These are phyloP conservation scores for Heliconius charithonia DNA, from an alignment of 2,888 invertebrate genomes.

Conservation along the genomic window DNA sequence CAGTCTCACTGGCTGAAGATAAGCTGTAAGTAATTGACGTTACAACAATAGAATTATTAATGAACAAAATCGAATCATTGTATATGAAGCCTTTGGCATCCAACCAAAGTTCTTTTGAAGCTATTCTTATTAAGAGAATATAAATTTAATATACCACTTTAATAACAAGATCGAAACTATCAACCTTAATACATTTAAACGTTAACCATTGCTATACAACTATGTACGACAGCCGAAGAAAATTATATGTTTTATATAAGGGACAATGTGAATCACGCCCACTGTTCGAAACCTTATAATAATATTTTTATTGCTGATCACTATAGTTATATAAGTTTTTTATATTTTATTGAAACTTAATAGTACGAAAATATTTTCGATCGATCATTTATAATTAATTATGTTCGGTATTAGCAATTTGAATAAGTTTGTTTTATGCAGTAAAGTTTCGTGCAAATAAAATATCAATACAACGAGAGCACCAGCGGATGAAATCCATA, in stretches of 20 bases:
- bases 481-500: constrained; percentile 61
- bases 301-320: constrained; percentile 1
- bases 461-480: constrained; percentile 55
- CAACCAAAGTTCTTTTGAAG: constrained; percentile 29
- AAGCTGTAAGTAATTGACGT: constrained; percentile 44
- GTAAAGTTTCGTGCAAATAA: constrained; percentile 46
- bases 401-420: not conserved
- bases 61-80: constrained; percentile 33
- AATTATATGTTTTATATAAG: constrained; percentile 36
- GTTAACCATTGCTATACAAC: constrained; percentile 28
- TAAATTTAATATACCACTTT: constrained; percentile 30
- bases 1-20: constrained; percentile 41
- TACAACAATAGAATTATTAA: constrained; percentile 42
- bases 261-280: constrained; percentile 25
- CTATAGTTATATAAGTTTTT: constrained; percentile 2
- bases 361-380: not conserved
- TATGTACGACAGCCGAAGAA: constrained; percentile 24
- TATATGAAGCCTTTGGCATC: constrained; percentile 35
- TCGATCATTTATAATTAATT: not conserved
- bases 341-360: constrained; percentile 4
- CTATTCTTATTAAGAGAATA: constrained; percentile 25
- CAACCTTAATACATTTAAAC: constrained; percentile 33
- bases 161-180: constrained; percentile 28
- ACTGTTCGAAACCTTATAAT: constrained; percentile 3
- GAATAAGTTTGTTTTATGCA: constrained; percentile 15